Conservation (phyloP, 2,113 vertebrate genomes). For the Bolborhynchus lineola region DNA sequence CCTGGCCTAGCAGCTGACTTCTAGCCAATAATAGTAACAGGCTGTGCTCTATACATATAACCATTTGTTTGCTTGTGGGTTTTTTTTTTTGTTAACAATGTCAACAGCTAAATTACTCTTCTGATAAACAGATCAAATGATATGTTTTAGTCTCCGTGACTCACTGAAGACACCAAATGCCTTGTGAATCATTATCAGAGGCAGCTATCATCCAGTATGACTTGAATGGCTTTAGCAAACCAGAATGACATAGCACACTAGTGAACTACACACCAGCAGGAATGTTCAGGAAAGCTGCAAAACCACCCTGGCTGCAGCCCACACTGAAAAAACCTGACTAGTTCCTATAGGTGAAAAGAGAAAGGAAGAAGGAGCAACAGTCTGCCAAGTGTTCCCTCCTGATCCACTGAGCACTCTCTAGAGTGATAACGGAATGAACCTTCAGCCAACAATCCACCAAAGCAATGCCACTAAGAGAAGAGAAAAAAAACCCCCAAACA, state of each 20-base stretch:
- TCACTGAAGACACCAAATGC: background rate
- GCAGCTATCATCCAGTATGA: background rate
- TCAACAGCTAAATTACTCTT: background rate
- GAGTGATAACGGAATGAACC: background rate
- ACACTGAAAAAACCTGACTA: background rate
- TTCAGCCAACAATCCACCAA: background rate
- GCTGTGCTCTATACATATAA: background rate
- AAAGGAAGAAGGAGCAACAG: no score
- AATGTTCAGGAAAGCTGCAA: background rate
- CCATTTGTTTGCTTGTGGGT: background rate
- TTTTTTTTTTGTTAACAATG: background rate
- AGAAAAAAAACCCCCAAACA: fast-evolving
- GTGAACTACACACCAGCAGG: background rate
- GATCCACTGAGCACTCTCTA: background rate
- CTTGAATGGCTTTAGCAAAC: background rate
- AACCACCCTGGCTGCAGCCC: background rate
- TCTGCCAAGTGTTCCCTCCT: fast-evolving
- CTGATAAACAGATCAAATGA: background rate
- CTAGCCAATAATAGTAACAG: background rate
- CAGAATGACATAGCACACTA: fast-evolving
- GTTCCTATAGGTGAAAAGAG: background rate
- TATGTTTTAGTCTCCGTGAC: fast-evolving
- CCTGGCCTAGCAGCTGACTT: background rate
- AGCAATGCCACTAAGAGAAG: background rate
- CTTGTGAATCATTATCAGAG: background rate